phyloP scores from a whole-genome alignment of 2,888 invertebrate species.

The Gnatocerus cornutus region DNA sequence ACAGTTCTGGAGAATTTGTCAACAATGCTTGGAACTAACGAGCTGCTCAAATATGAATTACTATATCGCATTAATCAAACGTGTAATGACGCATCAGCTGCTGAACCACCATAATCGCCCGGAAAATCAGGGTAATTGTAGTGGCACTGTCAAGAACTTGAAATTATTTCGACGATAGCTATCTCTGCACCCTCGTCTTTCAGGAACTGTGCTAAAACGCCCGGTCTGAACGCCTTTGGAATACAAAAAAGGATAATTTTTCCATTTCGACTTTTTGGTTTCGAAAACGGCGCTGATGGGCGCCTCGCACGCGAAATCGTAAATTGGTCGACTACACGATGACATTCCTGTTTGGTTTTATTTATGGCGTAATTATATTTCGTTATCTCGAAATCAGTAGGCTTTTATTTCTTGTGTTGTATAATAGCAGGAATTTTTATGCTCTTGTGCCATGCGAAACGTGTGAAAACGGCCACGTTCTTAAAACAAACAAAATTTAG shows the following conservation, averaged over 20 bases:
- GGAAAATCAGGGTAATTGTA: conserved; percentile 1
- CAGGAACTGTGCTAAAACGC: not conserved
- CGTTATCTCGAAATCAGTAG: conserved; percentile 45
- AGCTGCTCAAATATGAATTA: conserved; percentile 25
- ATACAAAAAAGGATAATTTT: conserved; percentile 17
- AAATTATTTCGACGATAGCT: no score
- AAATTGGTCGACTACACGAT: conserved; percentile 48
- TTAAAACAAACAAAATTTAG: conserved; percentile 11
- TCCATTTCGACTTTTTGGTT: conserved; percentile 11
- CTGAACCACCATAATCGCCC: conserved; percentile 1
- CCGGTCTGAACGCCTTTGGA: not conserved
- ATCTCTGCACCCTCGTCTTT: not conserved
- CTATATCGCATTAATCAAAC: conserved; percentile 18
- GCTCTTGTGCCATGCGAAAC: conserved; percentile 34
- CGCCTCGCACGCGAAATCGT: conserved; percentile 46
- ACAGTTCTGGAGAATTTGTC: conserved; percentile 33
- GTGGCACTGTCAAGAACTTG: no score
- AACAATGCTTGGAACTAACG: conserved; percentile 20
- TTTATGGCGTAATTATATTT: conserved; percentile 46
- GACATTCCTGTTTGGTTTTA: conserved; percentile 48
- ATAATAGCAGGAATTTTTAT: conserved; percentile 41
- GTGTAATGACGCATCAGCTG: conserved; percentile 23
- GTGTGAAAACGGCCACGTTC: conserved; percentile 32
- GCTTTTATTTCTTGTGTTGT: conserved; percentile 44
- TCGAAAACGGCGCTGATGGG: conserved; percentile 28